Base-by-base conservation (phyloP, 2,113 vertebrate genomes). In the Ranitomeya variabilis region DNA sequence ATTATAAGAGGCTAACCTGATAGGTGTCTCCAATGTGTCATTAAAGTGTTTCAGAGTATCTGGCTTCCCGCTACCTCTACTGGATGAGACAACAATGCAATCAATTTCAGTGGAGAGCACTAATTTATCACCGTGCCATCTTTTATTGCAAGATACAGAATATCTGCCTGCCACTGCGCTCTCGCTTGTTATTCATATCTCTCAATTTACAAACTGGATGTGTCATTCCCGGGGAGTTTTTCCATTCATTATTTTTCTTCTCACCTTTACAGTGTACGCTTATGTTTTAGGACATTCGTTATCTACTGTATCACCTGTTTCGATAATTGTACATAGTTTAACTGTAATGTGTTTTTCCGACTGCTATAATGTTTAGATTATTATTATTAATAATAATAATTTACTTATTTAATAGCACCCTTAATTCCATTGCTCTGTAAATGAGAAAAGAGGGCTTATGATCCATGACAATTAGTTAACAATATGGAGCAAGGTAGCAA, bases 51-150 rank as follows among this genome's bases (percentile, higher is more conserved):
- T 96, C 96, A 91, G 94, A 97, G 95, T 97, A 97, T 96, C 96
- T 97, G 96, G 97, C 96, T 96, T 96, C 73, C 86, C 52, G 96
- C 97, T 92, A 90, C 95, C 91, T 92, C 96, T 96, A 96, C 95
- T 96, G 95, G 95, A 96, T 93, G 91, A 95, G 95, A 99, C 95
- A 96, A 96, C 94, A 92, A 94, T 96, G 95, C 96, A 97, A 99
- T 99, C 97, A 97, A 97, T 99, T 98, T 95, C 96, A 96, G 95
- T 95, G 96, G 97, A 98, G 96, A 97, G 95, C 94, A 93, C 96
- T 97, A 97, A 99, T 99, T 99, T 96, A 99, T 99, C 98, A 99
- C 96, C 91, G 96, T 99, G 97, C 97, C 97, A 97, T 95, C 94
- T 94, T 96, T 95, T 96, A 96, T 95, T 95, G 94, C 93, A 93